Conservation (phyloP, 1,140 invertebrate genomes). For the Dryas iulia region DNA sequence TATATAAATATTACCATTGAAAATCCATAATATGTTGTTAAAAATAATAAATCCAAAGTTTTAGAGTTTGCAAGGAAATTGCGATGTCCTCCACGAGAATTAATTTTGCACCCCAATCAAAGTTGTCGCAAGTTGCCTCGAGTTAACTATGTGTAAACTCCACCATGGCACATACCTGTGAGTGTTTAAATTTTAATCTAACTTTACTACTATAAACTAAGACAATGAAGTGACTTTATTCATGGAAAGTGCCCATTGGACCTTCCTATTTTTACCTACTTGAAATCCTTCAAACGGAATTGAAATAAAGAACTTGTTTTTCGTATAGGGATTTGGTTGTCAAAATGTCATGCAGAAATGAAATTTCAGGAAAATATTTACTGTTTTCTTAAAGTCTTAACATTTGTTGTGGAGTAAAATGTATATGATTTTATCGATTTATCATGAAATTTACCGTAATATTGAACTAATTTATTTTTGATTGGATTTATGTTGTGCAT, state of each 20-base stretch:
- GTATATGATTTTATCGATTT: too few relatives aligned
- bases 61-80: constrained; percentile 28
- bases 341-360: too few relatives aligned
- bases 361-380: too few relatives aligned
- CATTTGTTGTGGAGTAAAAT: too few relatives aligned
- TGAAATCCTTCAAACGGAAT: neutral
- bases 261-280: neutral
- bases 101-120: constrained; percentile 64
- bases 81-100: constrained; percentile 47
- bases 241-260: neutral
- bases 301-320: neutral
- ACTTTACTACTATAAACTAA: constrained; percentile 9
- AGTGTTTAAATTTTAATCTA: constrained; percentile 14
- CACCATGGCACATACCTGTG: neutral
- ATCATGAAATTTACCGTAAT: too few relatives aligned
- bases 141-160: constrained; percentile 26
- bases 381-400: too few relatives aligned
- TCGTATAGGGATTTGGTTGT: neutral
- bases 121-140: constrained; percentile 45
- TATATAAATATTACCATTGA: too few relatives aligned
- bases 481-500: too few relatives aligned
- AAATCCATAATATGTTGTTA: too few relatives aligned
- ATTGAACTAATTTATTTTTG: too few relatives aligned
- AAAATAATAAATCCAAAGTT: neutral
- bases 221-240: constrained; percentile 3